Evolutionary conservation across 2,888 invertebrate genomes (phyloP), one percentile per base, ranked within the genome.

Genomic region (Melanostoma mellinum): DNA sequence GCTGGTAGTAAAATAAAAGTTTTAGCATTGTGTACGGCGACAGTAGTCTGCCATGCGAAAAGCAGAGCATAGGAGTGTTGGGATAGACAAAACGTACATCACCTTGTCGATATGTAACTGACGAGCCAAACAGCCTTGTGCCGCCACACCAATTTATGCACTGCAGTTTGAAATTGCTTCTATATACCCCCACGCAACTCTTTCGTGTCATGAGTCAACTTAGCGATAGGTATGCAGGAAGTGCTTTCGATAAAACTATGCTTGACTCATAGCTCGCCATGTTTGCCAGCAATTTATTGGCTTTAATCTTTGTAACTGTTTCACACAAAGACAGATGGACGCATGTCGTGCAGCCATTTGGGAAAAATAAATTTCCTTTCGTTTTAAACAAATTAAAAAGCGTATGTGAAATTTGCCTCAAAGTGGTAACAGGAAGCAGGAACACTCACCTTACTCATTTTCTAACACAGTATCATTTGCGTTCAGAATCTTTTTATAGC

Each of bases 1-100:
- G 60, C 40, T 56, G 32, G 65, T 44, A 50, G 58, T 63, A 38
- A 55, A 75, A 36, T 63, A 40, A 63, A 55, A 76, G 76, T 32
- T 69, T 71, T 58, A 36, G n/a, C 71, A 65, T 40, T 75, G 53
- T 56, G 48, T 71, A 81, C 48, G 82, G 82, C 77, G 82, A 82
- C 82, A 77, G 63, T 63, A 77, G 82, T 77, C 82, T 82, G 63
- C 76, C 67, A 76, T 60, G 81, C 60, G 71, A 60, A 55, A 5
- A 65, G 53, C 61, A 48, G 67, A 76, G 61, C 63, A 42, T 32
- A 30, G 36, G 20, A 20, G 20, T 20, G 20, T 20, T 20, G 20
- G 20, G 20, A 1, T 52, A 73, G 72, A 61, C 67, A 73, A 58
- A 61, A 67, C 48, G 55, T 68, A 73, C 68, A 77, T 67, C 65